Evolutionary conservation across 2,797 vertebrate genomes (phyloP).

Genomic region (Atherinosoma microstoma): DNA sequence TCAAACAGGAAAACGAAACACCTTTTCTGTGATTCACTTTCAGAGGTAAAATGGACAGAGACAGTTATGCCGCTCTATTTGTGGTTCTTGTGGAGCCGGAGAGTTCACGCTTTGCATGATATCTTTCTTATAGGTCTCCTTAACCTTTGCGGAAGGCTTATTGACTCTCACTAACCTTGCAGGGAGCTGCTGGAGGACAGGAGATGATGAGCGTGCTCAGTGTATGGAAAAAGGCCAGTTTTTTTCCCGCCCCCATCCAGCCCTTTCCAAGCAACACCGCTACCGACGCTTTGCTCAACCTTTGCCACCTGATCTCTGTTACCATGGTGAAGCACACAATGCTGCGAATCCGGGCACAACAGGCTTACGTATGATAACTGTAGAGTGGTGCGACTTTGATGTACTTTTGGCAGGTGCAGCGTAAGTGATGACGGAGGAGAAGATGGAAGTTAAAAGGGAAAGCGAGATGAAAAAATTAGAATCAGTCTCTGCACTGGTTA

Average conservation of each 20-base stretch:
- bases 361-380: conserved; percentile 25
- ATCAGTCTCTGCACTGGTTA: not conserved
- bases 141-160: conserved; percentile 78
- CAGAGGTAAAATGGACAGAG: conserved; percentile 57
- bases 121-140: conserved; percentile 71
- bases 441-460: conserved; percentile 28
- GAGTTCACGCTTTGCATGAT: conserved; percentile 72
- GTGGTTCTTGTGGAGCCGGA: conserved; percentile 59
- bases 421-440: conserved; percentile 7
- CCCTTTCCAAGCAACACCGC: conserved; percentile 53
- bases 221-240: conserved; percentile 62
- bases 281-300: conserved; percentile 69
- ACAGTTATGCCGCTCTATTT: conserved; percentile 64
- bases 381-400: conserved; percentile 30
- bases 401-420: conserved; percentile 21
- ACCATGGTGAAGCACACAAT: conserved; percentile 72
- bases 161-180: conserved; percentile 78
- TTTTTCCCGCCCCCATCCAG: conserved; percentile 51
- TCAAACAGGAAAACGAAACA: conserved; percentile 44
- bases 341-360: conserved; percentile 37
- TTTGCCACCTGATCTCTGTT: conserved; percentile 76
- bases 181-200: conserved; percentile 70
- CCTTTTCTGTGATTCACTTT: conserved; percentile 61
- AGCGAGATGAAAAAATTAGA: not conserved
- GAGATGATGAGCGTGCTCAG: conserved; percentile 72